Conservation (phyloP, 2,113 vertebrate species). For the Cranoglanis bouderius region DNA sequence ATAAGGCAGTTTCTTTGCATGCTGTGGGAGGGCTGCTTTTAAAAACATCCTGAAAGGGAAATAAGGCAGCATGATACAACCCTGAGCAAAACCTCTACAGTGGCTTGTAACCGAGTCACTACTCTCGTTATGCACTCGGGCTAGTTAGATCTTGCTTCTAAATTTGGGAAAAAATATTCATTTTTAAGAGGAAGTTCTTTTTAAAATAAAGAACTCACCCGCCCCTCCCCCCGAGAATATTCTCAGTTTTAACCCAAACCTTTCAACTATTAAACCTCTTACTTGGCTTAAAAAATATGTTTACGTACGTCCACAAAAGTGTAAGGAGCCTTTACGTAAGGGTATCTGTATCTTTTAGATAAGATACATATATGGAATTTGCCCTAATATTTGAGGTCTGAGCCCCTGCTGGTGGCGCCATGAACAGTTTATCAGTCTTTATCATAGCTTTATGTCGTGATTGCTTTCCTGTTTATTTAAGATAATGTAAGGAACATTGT, state of each 20-base stretch:
- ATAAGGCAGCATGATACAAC: neutral
- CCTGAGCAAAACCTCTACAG: neutral
- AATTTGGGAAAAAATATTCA: neutral
- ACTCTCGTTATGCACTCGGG: neutral
- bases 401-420: neutral
- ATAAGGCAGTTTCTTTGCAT: constrained; percentile 29
- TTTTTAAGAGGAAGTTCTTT: neutral
- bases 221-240: no score
- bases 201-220: neutral
- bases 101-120: neutral
- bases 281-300: neutral
- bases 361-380: neutral
- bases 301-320: neutral
- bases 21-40: neutral
- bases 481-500: neutral
- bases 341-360: neutral
- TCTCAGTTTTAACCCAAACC: neutral
- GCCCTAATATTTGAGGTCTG: neutral
- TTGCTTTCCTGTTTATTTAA: constrained; percentile 4
- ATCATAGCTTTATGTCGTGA: neutral
- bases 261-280: neutral
- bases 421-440: neutral
- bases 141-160: neutral
- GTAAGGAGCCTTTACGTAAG: neutral
- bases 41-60: neutral